Evolutionary conservation across 2,797 vertebrate genomes (phyloP), one percentile per base, ranked within the genome.

Genomic region (Heterohyrax brucei): DNA sequence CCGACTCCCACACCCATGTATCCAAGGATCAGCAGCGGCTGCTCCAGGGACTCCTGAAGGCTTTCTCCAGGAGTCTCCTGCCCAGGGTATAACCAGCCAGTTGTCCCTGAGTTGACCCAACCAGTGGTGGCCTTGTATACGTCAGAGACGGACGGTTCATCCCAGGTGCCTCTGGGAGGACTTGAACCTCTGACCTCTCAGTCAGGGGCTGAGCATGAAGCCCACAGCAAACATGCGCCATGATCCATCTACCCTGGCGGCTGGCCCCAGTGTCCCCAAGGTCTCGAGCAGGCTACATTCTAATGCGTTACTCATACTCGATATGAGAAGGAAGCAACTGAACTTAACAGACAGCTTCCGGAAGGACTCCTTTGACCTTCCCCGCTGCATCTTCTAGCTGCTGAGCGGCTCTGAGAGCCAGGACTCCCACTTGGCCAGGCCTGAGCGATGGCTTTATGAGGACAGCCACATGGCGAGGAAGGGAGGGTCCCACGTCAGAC

Each of bases 361-460:
- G 50, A 46, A 19, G 3, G 68, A 68, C 21, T 80, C 61, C 24
- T 1, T 33, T 24, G 64, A n/a, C 64, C 79, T 78, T 24, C 77
- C 4, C 10, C 2, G 2, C 7, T 14, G 44, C 8, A 6, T 33
- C 62, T 61, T 26, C 22, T 46, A 22, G 62, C 46, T 78, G 24
- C 86, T 18, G 22, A 50, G 56, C 28, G 26, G 70, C 61, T 26
- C 68, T 72, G 30, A 21, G 50, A 26, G 14, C 21, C 19, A 8
- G 9, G 81, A 24, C 10, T 72, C 39, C n/a, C 0, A 14, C 0
- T 3, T 3, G 18, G 56, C 21, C 0, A 1, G 75, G 21, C 39
- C 53, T 22, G 62, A 28, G 62, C 56, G 16, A 30, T 1, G 30
- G 46, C 56, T 73, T 1, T 7, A 19, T 7, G 46, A 26, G 0